These are phyloP conservation scores for Salvator merianae DNA, from an alignment of 2,113 vertebrate genomes.

Conservation along the genomic window DNA sequence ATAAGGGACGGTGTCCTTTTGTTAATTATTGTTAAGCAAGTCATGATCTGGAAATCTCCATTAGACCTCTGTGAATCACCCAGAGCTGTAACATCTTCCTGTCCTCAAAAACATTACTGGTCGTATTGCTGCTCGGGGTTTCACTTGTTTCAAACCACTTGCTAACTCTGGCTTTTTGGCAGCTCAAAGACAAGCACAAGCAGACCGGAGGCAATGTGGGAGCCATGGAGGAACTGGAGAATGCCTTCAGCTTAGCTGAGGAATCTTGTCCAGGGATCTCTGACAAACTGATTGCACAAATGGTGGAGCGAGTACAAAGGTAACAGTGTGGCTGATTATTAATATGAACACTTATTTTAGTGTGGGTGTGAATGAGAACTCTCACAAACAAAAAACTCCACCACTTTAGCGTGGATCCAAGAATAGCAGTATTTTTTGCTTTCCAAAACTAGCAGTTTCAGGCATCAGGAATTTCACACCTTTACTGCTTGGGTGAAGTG, in stretches of 20 bases:
- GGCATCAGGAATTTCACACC: background rate
- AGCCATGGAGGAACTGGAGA: conserved; percentile 96
- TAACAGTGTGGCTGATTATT: conserved; percentile 47
- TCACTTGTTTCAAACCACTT: background rate
- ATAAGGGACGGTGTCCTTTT: too few species aligned
- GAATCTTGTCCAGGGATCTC: conserved; percentile 96
- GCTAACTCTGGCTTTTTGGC: background rate
- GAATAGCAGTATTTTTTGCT: background rate
- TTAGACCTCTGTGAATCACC: too few species aligned
- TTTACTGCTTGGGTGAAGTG: background rate
- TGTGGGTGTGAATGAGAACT: accelerated
- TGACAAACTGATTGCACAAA: conserved; percentile 89
- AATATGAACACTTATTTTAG: background rate
- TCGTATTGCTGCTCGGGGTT: background rate
- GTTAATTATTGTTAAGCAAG: too few species aligned
- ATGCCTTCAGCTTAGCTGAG: conserved; percentile 93
- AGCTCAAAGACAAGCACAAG: conserved; percentile 91
- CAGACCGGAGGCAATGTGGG: conserved; percentile 83
- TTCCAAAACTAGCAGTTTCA: background rate
- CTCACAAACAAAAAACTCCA: background rate
- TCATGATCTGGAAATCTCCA: too few species aligned
- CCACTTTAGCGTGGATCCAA: background rate
- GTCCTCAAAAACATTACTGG: background rate
- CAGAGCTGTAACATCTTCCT: too few species aligned
- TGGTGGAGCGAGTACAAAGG: conserved; percentile 94